A percentile compares a stretch with the other conserved stretches of the same genome.
These are phyloP conservation scores for Tenodera sinensis DNA, from an alignment of 2,888 invertebrate genomes.

Conservation along the genomic window DNA sequence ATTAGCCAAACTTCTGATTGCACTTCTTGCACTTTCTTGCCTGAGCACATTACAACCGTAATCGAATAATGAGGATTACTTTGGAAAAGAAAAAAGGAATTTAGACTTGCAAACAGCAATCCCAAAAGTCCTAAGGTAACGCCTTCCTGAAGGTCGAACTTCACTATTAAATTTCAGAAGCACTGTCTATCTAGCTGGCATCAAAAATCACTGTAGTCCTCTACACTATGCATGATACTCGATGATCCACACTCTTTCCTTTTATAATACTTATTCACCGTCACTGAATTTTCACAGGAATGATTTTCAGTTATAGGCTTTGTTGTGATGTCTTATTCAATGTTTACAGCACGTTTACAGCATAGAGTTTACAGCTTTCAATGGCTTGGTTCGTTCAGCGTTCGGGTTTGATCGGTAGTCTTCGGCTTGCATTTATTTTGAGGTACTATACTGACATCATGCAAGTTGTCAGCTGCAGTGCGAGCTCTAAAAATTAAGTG, in stretches of 20 bases:
- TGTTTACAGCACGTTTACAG: neutral
- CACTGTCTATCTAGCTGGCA: neutral
- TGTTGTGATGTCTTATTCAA: neutral
- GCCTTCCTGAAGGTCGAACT: neutral
- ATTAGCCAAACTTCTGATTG: conserved; percentile 40
- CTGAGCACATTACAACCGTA: conserved; percentile 37
- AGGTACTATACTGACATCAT: neutral
- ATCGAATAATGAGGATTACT: neutral
- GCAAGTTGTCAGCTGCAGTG: neutral
- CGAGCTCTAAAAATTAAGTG: neutral
- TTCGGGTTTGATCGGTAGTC: neutral
- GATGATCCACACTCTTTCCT: neutral
- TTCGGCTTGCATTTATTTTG: neutral
- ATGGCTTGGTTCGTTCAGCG: neutral
- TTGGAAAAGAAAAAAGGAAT: neutral
- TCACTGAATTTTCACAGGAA: neutral
- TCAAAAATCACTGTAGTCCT: neutral
- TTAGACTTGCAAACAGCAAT: neutral
- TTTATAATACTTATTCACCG: neutral
- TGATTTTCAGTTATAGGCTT: neutral
- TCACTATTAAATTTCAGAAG: neutral
- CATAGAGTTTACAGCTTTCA: neutral
- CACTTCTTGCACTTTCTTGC: conserved; percentile 31
- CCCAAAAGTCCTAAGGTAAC: neutral
- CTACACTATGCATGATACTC: neutral